These are phyloP conservation scores for Stichopus horrens DNA, from an alignment of 53 echinoderm and acorn worm genomes.

Conservation along the genomic window DNA sequence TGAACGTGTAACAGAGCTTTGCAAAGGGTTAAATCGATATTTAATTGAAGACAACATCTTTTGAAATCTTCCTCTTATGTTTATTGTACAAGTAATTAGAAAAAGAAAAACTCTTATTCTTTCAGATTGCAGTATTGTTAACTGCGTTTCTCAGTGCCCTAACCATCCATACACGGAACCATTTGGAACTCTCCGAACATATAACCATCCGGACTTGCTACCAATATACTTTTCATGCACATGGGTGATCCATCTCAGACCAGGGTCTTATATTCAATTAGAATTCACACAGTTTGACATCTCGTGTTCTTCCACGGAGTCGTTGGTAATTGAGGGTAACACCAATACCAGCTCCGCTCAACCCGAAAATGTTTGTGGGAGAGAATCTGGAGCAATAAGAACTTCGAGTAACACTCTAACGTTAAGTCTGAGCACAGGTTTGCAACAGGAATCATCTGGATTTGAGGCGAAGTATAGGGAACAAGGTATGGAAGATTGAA, in stretches of 20 bases:
- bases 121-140: constrained; percentile 18
- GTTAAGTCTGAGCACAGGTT: constrained; percentile 3
- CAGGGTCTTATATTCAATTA: not conserved
- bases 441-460: constrained; percentile 5
- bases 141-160: constrained; percentile 8
- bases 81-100: no score
- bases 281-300: constrained; percentile 21
- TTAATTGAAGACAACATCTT: no score
- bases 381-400: not conserved
- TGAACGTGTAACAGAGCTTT: no score
- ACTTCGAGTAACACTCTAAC: not conserved
- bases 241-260: not conserved
- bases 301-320: not conserved
- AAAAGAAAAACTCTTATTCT: not conserved
- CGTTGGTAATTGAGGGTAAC: not conserved
- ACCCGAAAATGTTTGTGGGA: not conserved
- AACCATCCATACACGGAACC: constrained; percentile 6
- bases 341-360: not conserved
- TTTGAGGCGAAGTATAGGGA: constrained; percentile 1
- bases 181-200: not conserved
- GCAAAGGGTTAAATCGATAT: no score
- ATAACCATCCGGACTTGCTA: constrained; percentile 3
- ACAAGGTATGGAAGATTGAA: not conserved
- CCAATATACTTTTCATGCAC: constrained; percentile 22
- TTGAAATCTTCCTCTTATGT: no score